These are phyloP conservation scores for Atractosteus spatula DNA, from an alignment of 2,113 vertebrate genomes.

Conservation along the genomic window DNA sequence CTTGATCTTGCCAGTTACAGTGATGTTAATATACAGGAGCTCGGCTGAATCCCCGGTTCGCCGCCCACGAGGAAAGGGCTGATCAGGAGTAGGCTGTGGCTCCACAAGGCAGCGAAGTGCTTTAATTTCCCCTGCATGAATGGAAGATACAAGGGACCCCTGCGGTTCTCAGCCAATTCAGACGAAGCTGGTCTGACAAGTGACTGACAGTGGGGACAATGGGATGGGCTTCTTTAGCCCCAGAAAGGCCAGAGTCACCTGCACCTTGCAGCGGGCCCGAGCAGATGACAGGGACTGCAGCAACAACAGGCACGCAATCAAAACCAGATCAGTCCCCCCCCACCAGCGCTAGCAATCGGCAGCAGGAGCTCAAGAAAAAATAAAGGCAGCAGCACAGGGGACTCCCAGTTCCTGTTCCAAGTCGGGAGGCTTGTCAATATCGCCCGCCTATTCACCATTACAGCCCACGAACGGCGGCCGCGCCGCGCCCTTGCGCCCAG, in stretches of 20 bases:
- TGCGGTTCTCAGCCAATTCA: constrained; percentile 16
- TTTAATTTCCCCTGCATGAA: constrained; percentile 23
- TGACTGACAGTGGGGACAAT: constrained; percentile 22
- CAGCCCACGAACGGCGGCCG: no score
- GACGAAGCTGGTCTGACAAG: constrained; percentile 14
- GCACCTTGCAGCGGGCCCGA: background rate
- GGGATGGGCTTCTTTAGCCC: constrained; percentile 15
- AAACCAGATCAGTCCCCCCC: constrained; percentile 11
- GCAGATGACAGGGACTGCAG: constrained; percentile 5
- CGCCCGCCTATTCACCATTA: no score
- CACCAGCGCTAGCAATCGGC: background rate
- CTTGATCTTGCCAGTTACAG: background rate
- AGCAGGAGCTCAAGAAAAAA: background rate
- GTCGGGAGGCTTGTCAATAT: no score
- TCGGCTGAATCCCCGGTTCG: background rate
- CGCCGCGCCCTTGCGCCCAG: no score
- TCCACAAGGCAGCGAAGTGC: constrained; percentile 4
- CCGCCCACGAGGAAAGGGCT: background rate
- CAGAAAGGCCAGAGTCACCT: constrained; percentile 11
- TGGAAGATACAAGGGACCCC: constrained; percentile 22
- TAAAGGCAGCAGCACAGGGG: no score
- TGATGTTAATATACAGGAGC: background rate
- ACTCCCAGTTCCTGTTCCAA: no score
- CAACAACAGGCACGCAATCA: constrained; percentile 11
- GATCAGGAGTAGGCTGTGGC: constrained; percentile 7